Percentiles rank a stretch among this genome's conserved stretches.
Evolutionary conservation across 2,888 invertebrate genomes (phyloP).

Genomic region (Chaitophorus viminalis): DNA sequence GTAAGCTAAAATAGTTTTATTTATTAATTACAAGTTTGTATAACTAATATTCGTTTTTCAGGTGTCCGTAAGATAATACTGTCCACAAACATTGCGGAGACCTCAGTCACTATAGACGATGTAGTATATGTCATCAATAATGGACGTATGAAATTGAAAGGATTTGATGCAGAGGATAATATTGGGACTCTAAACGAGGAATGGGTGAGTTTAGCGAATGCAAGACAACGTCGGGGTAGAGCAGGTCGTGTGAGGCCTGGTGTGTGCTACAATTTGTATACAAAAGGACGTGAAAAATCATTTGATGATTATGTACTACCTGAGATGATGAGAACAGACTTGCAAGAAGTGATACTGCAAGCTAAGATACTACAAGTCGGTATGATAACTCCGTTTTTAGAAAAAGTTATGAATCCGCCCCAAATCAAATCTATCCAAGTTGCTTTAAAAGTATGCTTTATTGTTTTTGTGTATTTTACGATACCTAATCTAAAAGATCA

Average conservation of each 20-base stretch:
- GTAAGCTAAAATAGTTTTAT: constrained; percentile 61
- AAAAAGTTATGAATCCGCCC: constrained; percentile 81
- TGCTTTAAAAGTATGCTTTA: constrained; percentile 70
- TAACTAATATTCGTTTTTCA: constrained; percentile 60
- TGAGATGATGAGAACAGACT: constrained; percentile 82
- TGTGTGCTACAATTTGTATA: constrained; percentile 85
- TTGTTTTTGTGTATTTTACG: neutral
- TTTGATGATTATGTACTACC: constrained; percentile 79
- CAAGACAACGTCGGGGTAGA: constrained; percentile 85
- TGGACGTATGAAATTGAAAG: constrained; percentile 83
- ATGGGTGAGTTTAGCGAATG: constrained; percentile 87
- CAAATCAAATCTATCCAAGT: constrained; percentile 74
- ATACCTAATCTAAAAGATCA: no score
- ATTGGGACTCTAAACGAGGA: constrained; percentile 78
- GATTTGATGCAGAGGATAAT: constrained; percentile 79
- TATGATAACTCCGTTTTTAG: constrained; percentile 74
- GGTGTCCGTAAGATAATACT: constrained; percentile 84
- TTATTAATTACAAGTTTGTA: constrained; percentile 15
- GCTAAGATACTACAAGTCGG: constrained; percentile 82
- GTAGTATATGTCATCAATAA: constrained; percentile 91
- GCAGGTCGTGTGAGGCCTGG: constrained; percentile 89
- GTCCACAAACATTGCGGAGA: constrained; percentile 94
- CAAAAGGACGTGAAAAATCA: constrained; percentile 73
- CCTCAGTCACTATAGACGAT: constrained; percentile 95
- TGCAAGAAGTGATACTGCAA: constrained; percentile 86